A percentile compares a stretch with the other conserved stretches of the same genome.
phyloP scores from a whole-genome alignment of 92 coral and sea anemone species.

The Actinostola sp. region DNA sequence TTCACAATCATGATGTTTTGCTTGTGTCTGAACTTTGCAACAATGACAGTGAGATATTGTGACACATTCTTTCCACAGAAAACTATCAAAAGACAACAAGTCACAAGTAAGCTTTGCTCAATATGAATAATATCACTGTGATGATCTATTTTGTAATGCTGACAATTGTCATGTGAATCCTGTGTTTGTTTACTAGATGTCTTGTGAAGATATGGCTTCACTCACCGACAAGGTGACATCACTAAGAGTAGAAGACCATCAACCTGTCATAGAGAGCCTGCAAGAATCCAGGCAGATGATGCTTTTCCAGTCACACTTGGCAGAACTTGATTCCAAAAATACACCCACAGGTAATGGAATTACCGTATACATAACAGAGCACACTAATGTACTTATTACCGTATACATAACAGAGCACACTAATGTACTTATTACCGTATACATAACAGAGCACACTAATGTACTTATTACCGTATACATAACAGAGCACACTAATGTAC shows the following conservation, averaged over 20 bases:
- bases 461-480: too few relatives aligned
- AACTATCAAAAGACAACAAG: constrained; percentile 7
- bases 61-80: background rate
- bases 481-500: too few relatives aligned
- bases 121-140: background rate
- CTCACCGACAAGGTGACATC: constrained; percentile 22
- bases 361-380: background rate
- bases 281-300: constrained; percentile 7
- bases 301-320: constrained; percentile 9
- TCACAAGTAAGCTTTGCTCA: constrained; percentile 1
- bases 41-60: too few relatives aligned
- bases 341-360: constrained; percentile 26
- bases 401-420: too few relatives aligned
- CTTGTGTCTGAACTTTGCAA: background rate
- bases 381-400: too few relatives aligned
- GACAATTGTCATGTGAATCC: background rate
- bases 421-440: too few relatives aligned
- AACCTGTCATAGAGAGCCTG: background rate
- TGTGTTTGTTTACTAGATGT: background rate
- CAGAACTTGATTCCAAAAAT: background rate
- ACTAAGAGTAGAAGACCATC: constrained; percentile 10
- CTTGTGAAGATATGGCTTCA: constrained; percentile 13
- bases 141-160: too few relatives aligned
- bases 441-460: too few relatives aligned
- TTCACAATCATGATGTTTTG: background rate